phyloP scores from a whole-genome alignment of 1,140 invertebrate genomes.

The Macrosteles quadrilineatus region DNA sequence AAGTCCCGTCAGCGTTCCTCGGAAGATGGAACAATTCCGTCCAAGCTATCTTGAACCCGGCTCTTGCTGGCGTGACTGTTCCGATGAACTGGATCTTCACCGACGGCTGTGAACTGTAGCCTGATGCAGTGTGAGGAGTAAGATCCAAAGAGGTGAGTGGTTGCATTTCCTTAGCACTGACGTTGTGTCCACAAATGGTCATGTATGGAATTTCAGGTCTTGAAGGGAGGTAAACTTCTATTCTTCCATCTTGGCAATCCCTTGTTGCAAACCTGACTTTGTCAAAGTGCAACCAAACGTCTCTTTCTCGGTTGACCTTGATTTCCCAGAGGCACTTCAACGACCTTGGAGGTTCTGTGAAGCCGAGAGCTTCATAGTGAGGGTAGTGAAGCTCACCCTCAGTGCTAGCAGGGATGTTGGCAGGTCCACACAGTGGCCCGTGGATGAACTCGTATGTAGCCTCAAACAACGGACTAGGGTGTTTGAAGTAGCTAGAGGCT shows the following conservation, averaged over 20 bases:
- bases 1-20: slow-evolving; percentile 74
- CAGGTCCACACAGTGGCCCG: slow-evolving; percentile 83
- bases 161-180: slow-evolving; percentile 73
- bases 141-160: slow-evolving; percentile 75
- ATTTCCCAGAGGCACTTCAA: slow-evolving; percentile 89
- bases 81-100: slow-evolving; percentile 69
- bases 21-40: slow-evolving; percentile 86
- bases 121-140: slow-evolving; percentile 60
- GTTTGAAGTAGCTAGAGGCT: slow-evolving; percentile 84
- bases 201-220: slow-evolving; percentile 64
- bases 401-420: slow-evolving; percentile 70
- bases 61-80: slow-evolving; percentile 72
- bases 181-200: slow-evolving; percentile 80
- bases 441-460: slow-evolving; percentile 86
- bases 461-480: slow-evolving; percentile 75
- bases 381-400: slow-evolving; percentile 81
- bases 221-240: slow-evolving; percentile 77
- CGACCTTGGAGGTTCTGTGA: slow-evolving; percentile 68
- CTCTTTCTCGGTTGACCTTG: slow-evolving; percentile 73
- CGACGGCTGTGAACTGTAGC: slow-evolving; percentile 56
- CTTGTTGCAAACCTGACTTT: slow-evolving; percentile 79
- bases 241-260: slow-evolving; percentile 78
- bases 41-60: slow-evolving; percentile 85
- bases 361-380: slow-evolving; percentile 77
- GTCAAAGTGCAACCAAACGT: slow-evolving; percentile 84